phyloP scores from a whole-genome alignment of 2,113 vertebrate species.

The Nymphicus hollandicus region DNA sequence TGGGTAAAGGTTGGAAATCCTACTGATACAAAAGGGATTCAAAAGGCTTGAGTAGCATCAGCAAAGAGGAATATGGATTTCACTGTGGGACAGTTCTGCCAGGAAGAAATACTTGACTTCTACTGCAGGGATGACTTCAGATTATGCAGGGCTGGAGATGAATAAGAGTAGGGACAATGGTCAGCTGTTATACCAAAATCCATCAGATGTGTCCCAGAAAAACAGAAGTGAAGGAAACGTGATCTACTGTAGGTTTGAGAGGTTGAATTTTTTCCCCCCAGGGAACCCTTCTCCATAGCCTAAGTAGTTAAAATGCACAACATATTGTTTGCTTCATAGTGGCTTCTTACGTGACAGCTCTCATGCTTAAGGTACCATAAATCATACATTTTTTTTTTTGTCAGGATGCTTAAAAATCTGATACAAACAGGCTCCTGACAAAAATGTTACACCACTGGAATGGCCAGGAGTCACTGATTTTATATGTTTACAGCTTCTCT shows the following conservation, averaged over 20 bases:
- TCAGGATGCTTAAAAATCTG: neutral
- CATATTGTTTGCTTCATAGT: neutral
- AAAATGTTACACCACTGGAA: constrained; percentile 43
- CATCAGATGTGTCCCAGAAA: neutral
- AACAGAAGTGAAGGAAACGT: neutral
- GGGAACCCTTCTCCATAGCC: neutral
- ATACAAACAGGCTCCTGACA: neutral
- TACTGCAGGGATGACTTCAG: neutral
- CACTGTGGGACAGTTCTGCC: neutral
- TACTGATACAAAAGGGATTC: neutral
- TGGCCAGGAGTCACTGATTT: neutral
- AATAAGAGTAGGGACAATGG: neutral
- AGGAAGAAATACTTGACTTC: neutral
- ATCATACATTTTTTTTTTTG: neutral
- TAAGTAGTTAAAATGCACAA: neutral
- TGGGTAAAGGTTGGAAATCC: neutral
- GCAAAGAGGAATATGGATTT: neutral
- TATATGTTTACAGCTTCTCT: neutral
- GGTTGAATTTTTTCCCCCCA: neutral
- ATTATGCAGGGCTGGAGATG: neutral
- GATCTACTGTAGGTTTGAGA: neutral
- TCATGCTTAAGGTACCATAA: constrained; percentile 29
- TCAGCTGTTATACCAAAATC: neutral
- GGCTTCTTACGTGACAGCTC: constrained; percentile 2
- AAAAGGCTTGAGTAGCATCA: neutral